Evolutionary conservation across 1,140 invertebrate species (phyloP).

Genomic region (Eubasilissa regina): DNA sequence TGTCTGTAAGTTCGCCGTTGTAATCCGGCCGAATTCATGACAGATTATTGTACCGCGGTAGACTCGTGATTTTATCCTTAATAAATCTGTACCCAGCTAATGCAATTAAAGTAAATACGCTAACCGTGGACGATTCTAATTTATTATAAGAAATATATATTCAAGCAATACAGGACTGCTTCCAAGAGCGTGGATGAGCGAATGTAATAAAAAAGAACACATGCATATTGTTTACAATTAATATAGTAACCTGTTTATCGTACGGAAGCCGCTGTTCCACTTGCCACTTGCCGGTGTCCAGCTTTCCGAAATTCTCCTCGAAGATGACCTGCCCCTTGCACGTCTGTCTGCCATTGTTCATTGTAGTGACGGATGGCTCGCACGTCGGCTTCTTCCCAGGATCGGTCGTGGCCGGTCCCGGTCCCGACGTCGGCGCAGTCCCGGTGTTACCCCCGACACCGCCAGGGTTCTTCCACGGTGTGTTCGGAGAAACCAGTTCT

Average conservation of each 20-base stretch:
- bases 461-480: conserved; percentile 11
- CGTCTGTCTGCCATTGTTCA: conserved; percentile 54
- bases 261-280: conserved; percentile 56
- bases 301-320: conserved; percentile 62
- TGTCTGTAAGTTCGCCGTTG: no score
- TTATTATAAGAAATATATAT: no score
- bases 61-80: no score
- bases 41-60: no score
- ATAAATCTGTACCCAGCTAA: no score
- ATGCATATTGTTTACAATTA: no score
- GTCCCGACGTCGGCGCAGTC: neutral
- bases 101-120: no score
- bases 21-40: no score
- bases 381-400: conserved; percentile 11
- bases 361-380: conserved; percentile 41
- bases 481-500: conserved; percentile 21
- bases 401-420: neutral
- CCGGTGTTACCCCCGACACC: neutral
- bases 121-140: no score
- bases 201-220: no score
- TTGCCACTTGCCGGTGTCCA: conserved; percentile 58
- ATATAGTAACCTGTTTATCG: conserved; percentile 48
- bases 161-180: no score
- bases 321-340: conserved; percentile 65
- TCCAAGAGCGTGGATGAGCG: no score